Percentiles rank a stretch among this genome's conserved stretches.
Evolutionary conservation across 1,140 invertebrate genomes (phyloP).

Genomic region (Monochamus saltuarius): DNA sequence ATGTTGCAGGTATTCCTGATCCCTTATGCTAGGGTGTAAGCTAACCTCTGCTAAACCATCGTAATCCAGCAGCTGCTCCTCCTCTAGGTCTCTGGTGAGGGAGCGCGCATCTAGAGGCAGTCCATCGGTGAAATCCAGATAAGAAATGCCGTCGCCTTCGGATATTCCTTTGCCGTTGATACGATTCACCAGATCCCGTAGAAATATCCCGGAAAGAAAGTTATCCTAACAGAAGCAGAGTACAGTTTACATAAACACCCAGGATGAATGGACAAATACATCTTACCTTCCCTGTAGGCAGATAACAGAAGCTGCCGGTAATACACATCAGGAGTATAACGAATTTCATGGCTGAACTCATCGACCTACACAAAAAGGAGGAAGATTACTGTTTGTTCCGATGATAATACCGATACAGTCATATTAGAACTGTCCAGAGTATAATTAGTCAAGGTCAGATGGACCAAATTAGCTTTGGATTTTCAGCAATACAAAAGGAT

Average conservation of each 20-base stretch:
- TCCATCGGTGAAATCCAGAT: slow-evolving; percentile 65
- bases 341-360: background rate
- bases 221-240: slow-evolving; percentile 40
- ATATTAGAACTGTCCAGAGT: no score
- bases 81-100: slow-evolving; percentile 34
- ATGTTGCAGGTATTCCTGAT: slow-evolving; percentile 89
- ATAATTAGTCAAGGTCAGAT: no score
- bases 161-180: slow-evolving; percentile 66
- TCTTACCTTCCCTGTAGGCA: slow-evolving; percentile 27
- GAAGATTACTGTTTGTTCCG: no score
- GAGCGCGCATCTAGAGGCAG: slow-evolving; percentile 35
- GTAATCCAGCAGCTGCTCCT: slow-evolving; percentile 43
- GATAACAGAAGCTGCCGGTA: slow-evolving; percentile 16
- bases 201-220: slow-evolving; percentile 60
- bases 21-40: slow-evolving; percentile 74
- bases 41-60: slow-evolving; percentile 56
- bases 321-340: slow-evolving; percentile 12
- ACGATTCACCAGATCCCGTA: slow-evolving; percentile 68
- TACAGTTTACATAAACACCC: slow-evolving; percentile 3
- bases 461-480: no score
- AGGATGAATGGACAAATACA: background rate
- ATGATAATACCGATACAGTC: no score
- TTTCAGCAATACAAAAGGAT: no score
- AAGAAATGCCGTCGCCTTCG: slow-evolving; percentile 58
- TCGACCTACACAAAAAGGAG: slow-evolving; percentile 4